Evolutionary conservation across 2,113 vertebrate species (phyloP), one percentile per base, ranked within the genome.

Genomic region (Oceanodroma tethys): DNA sequence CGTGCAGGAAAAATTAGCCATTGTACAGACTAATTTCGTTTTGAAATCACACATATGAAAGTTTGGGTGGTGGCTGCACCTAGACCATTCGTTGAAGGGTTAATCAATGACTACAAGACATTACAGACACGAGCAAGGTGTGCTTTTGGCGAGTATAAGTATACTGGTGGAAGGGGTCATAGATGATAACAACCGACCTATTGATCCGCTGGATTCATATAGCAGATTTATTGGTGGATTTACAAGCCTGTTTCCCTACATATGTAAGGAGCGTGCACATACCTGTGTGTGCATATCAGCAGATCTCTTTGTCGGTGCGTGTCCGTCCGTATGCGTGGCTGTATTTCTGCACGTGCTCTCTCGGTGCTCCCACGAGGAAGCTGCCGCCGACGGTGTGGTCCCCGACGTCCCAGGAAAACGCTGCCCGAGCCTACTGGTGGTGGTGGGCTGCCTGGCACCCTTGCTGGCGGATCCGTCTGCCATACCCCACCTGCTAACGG

Each of bases 191-290:
- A 58, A 48, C 40, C 6, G 1, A 32, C 36, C 53, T 29, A 0
- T 62, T 16, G 50, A 63, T 40, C 13, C 3, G 1, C 19, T 30
- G 38, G 43, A 11, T 27, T 58, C 55, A n/a, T 25, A 6, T 2
- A 32, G 2, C 0, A 10, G n/a, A 25, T 82, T 53, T 70, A 20
- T 7, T 13, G 3, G 25, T 18, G 43, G 26, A 21, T 58, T 86
- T 68, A 38, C 53, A 48, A 56, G 52, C 32, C 25, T 9, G 5
- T 38, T 85, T 34, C 73, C 16, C 29, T 76, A 21, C 1, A 0
- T 0, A 0, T 22, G 22, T 38, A 21, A 68, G 17, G 70, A 58
- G 4, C 4, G 1, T 29, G 22, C 13, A 32, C 2, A 0, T 14
- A 25, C 8, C 38, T 36, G 16, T 45, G 15, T 14, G 3, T 30